Percentiles rank a stretch among this genome's conserved stretches.
phyloP scores from a whole-genome alignment of 1,140 invertebrate species.

The Acromyrmex echinatior region DNA sequence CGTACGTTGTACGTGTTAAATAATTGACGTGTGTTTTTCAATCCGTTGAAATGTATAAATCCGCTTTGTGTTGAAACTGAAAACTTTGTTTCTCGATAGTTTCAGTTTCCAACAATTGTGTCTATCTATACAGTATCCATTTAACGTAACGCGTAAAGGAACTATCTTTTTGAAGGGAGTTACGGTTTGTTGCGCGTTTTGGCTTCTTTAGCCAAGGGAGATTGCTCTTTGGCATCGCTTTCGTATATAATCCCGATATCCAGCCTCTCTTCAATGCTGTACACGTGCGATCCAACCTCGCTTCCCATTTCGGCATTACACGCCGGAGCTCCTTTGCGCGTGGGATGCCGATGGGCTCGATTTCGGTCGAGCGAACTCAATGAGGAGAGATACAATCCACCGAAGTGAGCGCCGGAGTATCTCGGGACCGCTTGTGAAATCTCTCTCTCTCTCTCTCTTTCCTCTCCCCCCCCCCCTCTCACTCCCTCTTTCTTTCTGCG shows the following conservation, averaged over 20 bases:
- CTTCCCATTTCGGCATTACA: slow-evolving; percentile 62
- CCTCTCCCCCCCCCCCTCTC: not conserved
- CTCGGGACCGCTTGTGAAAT: slow-evolving; percentile 50
- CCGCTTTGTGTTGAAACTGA: slow-evolving; percentile 3
- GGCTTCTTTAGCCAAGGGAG: slow-evolving; percentile 41
- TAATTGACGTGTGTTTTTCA: not conserved
- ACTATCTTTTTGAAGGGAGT: slow-evolving; percentile 26
- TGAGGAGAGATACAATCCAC: slow-evolving; percentile 59
- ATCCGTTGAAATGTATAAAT: not conserved
- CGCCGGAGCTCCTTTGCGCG: slow-evolving; percentile 55
- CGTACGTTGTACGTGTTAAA: not conserved
- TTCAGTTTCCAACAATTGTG: not conserved
- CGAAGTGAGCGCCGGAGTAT: slow-evolving; percentile 22
- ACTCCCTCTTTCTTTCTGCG: not conserved
- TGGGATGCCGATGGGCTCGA: slow-evolving; percentile 61
- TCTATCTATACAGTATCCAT: not conserved
- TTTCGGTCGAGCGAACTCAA: slow-evolving; percentile 59
- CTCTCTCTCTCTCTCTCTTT: not conserved
- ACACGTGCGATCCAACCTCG: slow-evolving; percentile 58
- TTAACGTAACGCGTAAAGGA: slow-evolving; percentile 43
- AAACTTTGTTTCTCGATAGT: slow-evolving; percentile 8
- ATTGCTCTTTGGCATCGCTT: slow-evolving; percentile 56
- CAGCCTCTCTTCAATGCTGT: slow-evolving; percentile 41
- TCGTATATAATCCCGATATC: slow-evolving; percentile 54
- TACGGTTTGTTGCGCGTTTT: slow-evolving; percentile 30